Evolutionary conservation across 1,140 invertebrate species (phyloP).

Genomic region (Latrodectus geometricus): DNA sequence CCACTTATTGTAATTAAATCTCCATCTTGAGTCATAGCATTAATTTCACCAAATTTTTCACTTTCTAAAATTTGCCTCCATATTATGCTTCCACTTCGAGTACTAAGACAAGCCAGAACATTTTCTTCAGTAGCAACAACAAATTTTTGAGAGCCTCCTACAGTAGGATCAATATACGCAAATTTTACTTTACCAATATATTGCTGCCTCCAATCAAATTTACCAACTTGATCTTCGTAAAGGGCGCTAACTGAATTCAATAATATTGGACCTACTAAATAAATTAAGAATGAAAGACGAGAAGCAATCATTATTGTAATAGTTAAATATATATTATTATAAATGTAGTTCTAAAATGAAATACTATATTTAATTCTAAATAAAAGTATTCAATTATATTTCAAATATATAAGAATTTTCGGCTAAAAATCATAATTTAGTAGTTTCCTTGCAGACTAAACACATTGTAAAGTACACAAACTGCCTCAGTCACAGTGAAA

Average conservation of each 20-base stretch:
- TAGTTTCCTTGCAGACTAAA: too few relatives aligned
- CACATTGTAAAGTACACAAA: too few relatives aligned
- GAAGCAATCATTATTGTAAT: too few relatives aligned
- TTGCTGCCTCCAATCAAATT: conserved; percentile 77
- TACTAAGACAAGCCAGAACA: conserved; percentile 84
- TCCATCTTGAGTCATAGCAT: conserved; percentile 75
- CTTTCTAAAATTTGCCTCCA: conserved; percentile 84
- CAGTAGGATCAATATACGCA: conserved; percentile 79
- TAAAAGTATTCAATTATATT: too few relatives aligned
- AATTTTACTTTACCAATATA: conserved; percentile 86
- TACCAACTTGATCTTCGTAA: conserved; percentile 65
- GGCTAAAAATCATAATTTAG: too few relatives aligned
- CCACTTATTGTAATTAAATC: conserved; percentile 78
- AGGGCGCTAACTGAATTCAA: conserved; percentile 32
- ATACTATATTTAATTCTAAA: too few relatives aligned
- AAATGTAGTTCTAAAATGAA: too few relatives aligned
- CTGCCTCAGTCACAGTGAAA: too few relatives aligned
- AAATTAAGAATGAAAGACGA: not conserved
- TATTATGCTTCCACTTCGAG: conserved; percentile 83
- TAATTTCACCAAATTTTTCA: conserved; percentile 69
- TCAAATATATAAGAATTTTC: too few relatives aligned
- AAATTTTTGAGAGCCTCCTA: conserved; percentile 56
- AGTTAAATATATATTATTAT: too few relatives aligned
- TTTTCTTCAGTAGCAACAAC: conserved; percentile 86
- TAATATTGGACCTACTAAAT: not conserved